phyloP scores from a whole-genome alignment of 2,888 invertebrate genomes.

The Celastrina argiolus region DNA sequence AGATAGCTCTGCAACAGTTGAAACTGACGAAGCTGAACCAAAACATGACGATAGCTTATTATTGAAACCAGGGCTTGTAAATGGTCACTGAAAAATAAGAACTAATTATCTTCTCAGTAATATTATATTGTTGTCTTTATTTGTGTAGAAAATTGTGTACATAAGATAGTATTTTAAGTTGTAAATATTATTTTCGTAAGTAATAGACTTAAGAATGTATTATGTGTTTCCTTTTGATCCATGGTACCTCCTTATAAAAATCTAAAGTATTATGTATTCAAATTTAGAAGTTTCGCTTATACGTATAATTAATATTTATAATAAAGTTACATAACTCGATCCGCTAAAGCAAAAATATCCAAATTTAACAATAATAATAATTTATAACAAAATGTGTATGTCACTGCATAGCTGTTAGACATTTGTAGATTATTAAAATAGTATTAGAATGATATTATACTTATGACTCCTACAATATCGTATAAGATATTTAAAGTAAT shows the following conservation, averaged over 20 bases:
- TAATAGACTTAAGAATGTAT: neutral
- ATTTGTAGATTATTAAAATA: too few relatives aligned
- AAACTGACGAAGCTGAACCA: neutral
- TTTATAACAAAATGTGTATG: too few relatives aligned
- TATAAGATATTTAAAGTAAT: too few relatives aligned
- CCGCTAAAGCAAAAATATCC: neutral
- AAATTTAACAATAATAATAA: neutral
- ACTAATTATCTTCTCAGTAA: neutral
- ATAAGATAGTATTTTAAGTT: neutral
- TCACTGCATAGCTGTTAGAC: too few relatives aligned
- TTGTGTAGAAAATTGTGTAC: neutral
- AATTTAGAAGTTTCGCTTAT: neutral
- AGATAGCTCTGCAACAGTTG: neutral
- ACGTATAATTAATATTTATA: too few relatives aligned
- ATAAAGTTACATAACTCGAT: neutral
- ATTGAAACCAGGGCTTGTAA: constrained; percentile 9
- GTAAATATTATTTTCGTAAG: constrained; percentile 1
- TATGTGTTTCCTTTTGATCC: neutral
- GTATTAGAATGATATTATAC: too few relatives aligned
- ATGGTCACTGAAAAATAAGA: constrained; percentile 5
- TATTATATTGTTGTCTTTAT: neutral
- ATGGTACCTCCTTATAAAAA: neutral
- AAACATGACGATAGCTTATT: neutral
- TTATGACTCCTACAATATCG: too few relatives aligned
- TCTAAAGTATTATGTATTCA: neutral